Evolutionary conservation across 2,797 vertebrate species (phyloP).

Genomic region (Ptychadena robeensis): DNA sequence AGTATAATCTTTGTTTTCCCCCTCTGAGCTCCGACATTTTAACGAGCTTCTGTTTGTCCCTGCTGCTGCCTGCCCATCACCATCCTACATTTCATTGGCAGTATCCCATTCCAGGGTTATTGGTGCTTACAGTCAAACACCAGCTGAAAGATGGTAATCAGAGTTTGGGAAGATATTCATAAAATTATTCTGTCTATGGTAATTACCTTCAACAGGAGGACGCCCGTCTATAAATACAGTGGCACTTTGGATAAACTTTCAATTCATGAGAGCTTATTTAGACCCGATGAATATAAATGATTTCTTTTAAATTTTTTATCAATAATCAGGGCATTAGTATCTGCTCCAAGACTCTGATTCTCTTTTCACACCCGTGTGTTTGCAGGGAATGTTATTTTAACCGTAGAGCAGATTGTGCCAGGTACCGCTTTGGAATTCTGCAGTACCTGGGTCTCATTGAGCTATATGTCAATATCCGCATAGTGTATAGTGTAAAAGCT

Average conservation of each 20-base stretch:
- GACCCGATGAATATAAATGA: constrained; percentile 86
- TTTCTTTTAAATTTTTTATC: constrained; percentile 86
- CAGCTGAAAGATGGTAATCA: constrained; percentile 30
- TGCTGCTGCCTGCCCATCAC: background rate
- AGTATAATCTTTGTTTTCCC: constrained; percentile 29
- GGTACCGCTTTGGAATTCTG: background rate
- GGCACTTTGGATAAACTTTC: constrained; percentile 82
- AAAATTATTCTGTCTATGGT: constrained; percentile 80
- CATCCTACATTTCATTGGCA: constrained; percentile 35
- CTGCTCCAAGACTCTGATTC: constrained; percentile 64
- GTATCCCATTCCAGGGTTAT: constrained; percentile 53
- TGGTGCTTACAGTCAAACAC: constrained; percentile 56
- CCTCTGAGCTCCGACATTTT: constrained; percentile 33
- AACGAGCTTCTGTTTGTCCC: constrained; percentile 10
- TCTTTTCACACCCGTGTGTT: constrained; percentile 57
- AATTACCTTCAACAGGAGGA: constrained; percentile 77
- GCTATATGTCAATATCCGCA: background rate
- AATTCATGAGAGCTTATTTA: constrained; percentile 86
- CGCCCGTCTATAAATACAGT: constrained; percentile 75
- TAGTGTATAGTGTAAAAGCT: background rate
- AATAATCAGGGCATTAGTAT: constrained; percentile 79
- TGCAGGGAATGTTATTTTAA: constrained; percentile 47
- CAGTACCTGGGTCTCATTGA: background rate
- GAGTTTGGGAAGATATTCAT: constrained; percentile 64
- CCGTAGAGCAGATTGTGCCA: background rate